Base-by-base conservation (phyloP, 2,888 invertebrate species). In the Tuta absoluta region DNA sequence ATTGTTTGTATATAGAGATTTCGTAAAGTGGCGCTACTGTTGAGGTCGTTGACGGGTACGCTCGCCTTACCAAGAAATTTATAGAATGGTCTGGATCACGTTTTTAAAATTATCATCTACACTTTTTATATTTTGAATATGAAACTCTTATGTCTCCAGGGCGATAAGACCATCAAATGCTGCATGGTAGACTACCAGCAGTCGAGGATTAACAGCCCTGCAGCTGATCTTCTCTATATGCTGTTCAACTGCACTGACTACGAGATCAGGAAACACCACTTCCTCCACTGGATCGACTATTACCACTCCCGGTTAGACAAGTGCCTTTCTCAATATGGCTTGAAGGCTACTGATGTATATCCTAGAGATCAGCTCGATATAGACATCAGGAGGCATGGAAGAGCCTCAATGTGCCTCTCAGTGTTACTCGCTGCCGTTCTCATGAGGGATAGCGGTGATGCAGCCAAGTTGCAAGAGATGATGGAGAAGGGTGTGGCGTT, bases 171-270 rank as follows among this genome's bases (percentile, higher is more conserved):
- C 8, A 38, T 66, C 0, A 63, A 64, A 24, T 67, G 68, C n/a
- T 65, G 73, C 8, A 65, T 74, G 51, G 70, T 75, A 14, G 75
- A 76, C 56, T 76, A 75, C 61, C 75, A 76, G 65, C 28, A 72
- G 0, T 65, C 71, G 0, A 67, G 57, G 17, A 68, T 70, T 28
- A 63, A 64, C n/a, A 64, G 66, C 12, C 75, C 74, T 4, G 72
- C 68, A 12, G 37, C 62, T 17, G 76, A 76, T n/a, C 23, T 76
- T 0, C 66, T 71, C 0, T 71, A 72, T 64, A 66, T 73, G 21
- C 63, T 74, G 12, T 70, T 76, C 17, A 80, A 71, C 67, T 81
- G 70, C 64, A 67, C 68, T 2, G 67, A 69, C 59, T 65, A 68
- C 61, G 63, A 66, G 45, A 63, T 65, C 0, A 66, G 70, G 21